phyloP scores from a whole-genome alignment of 2,113 vertebrate genomes.

The Perca fluviatilis region DNA sequence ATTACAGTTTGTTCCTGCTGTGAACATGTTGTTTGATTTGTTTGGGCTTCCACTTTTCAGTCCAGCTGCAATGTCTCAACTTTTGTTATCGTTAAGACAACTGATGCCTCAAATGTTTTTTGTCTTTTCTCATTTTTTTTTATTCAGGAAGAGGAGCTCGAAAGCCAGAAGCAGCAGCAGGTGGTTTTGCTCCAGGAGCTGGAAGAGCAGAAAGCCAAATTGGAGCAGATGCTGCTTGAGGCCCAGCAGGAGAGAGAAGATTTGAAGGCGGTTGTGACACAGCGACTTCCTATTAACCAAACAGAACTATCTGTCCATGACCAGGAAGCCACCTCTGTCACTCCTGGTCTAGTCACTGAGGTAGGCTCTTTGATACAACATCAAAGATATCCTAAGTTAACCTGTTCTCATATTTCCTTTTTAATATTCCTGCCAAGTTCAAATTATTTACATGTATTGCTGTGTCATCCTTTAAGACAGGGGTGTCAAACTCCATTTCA shows the following conservation, averaged over 20 bases:
- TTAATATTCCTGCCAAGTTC: background rate
- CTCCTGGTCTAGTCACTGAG: background rate
- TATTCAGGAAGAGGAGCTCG: slow-evolving; percentile 87
- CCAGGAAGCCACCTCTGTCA: slow-evolving; percentile 7
- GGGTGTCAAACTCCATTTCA: too few relatives aligned
- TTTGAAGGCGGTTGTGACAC: slow-evolving; percentile 61
- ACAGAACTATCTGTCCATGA: slow-evolving; percentile 27
- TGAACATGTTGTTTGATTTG: background rate
- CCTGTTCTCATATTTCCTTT: background rate
- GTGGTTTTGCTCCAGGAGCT: slow-evolving; percentile 88
- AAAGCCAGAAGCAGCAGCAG: slow-evolving; percentile 89
- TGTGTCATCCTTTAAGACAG: background rate
- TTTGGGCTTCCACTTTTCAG: background rate
- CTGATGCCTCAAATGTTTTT: background rate
- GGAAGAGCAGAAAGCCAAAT: slow-evolving; percentile 85
- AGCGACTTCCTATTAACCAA: slow-evolving; percentile 1
- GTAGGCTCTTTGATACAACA: background rate
- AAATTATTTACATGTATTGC: background rate
- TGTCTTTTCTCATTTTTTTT: background rate
- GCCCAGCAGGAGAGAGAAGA: slow-evolving; percentile 80
- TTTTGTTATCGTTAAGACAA: rapidly evolving
- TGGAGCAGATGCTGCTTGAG: slow-evolving; percentile 86
- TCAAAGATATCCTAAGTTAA: background rate
- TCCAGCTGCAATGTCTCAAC: background rate
- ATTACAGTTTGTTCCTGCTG: background rate